Evolutionary conservation across 2,888 invertebrate species (phyloP).

Genomic region (Emmelina monodactyla): DNA sequence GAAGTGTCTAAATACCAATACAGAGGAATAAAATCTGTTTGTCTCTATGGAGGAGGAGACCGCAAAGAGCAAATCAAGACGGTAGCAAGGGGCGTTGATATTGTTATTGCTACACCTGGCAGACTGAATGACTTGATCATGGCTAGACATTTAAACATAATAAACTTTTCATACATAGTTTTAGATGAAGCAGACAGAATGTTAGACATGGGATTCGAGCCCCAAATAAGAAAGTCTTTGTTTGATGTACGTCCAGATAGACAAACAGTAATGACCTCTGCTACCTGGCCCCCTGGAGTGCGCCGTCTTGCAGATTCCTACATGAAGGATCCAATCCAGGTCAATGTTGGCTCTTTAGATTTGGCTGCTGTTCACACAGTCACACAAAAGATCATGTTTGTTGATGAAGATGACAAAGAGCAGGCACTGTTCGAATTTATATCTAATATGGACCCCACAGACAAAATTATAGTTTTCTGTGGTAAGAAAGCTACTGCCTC

Average conservation of each 20-base stretch:
- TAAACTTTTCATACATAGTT: slow-evolving; percentile 85
- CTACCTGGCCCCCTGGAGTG: slow-evolving; percentile 94
- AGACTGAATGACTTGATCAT: slow-evolving; percentile 88
- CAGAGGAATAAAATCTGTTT: slow-evolving; percentile 85
- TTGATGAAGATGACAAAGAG: slow-evolving; percentile 76
- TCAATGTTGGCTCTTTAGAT: slow-evolving; percentile 88
- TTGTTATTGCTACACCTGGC: slow-evolving; percentile 95
- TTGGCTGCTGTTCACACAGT: slow-evolving; percentile 91
- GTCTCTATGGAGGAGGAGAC: slow-evolving; percentile 91
- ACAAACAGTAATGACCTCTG: slow-evolving; percentile 97
- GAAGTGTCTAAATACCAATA: slow-evolving; percentile 92
- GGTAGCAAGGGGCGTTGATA: slow-evolving; percentile 84
- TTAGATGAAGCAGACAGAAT: slow-evolving; percentile 93
- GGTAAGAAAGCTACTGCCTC: slow-evolving; percentile 86
- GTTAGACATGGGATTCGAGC: slow-evolving; percentile 89
- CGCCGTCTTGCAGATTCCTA: slow-evolving; percentile 85
- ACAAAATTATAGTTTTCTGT: slow-evolving; percentile 92
- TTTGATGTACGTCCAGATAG: slow-evolving; percentile 85
- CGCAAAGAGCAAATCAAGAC: slow-evolving; percentile 79
- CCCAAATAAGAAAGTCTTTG: slow-evolving; percentile 85
- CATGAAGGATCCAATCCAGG: slow-evolving; percentile 89
- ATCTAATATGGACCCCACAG: slow-evolving; percentile 71
- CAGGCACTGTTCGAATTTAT: slow-evolving; percentile 74
- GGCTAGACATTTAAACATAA: slow-evolving; percentile 75
- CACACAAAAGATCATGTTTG: slow-evolving; percentile 77